Evolutionary conservation across 30 jellyfish, hydroid and myxozoan genomes (phyloP), one percentile per base, ranked within the genome.

Genomic region (Aurelia aurita): DNA sequence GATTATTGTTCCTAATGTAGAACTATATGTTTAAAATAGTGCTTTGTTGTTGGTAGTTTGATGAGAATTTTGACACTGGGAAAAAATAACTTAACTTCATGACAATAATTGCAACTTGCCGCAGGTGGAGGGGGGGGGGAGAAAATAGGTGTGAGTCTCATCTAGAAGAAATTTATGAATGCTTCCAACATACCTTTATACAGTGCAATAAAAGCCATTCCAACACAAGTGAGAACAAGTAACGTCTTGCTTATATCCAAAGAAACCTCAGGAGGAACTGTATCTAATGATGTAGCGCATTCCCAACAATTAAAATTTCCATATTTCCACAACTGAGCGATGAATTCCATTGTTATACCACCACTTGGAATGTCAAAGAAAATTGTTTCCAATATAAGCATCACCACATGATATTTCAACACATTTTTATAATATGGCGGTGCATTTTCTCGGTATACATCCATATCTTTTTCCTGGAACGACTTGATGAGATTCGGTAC

Each of bases 331-430:
- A 92, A 69, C 72, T 81, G 90, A 1, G 98, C 95, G 12, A 92
- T 86, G 39, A 92, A n/a, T 69, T 92, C 98, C 98, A 92, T 92
- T 20, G 79, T 89, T 18, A 92, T 71, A 34, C 98, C 35, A 15
- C 98, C 98, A 53, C 84, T 69, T 10, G 98, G 98, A 9, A 92
- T 92, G 58, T 92, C 98, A 81, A 87, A 87, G 82, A 92, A 59
- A 58, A 92, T 54, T 22, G 97, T 79, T 76, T 92, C 98, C 80
- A 87, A 54, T 3, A 92, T 77, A 76, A 92, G 75, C 58, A 92
- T 25, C 27, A 92, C 29, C 14, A 80, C 89, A 79, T 92, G 98
- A 60, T 79, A 51, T 63, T 92, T 87, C 29, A 92, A 79, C n/a
- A 92, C 95, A 75, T 86, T 89, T 27, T 90, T 57, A 72, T 65